A percentile compares a stretch with the other conserved stretches of the same genome.
Evolutionary conservation across 2,113 vertebrate species (phyloP).

Genomic region (Pseudois nayaur): DNA sequence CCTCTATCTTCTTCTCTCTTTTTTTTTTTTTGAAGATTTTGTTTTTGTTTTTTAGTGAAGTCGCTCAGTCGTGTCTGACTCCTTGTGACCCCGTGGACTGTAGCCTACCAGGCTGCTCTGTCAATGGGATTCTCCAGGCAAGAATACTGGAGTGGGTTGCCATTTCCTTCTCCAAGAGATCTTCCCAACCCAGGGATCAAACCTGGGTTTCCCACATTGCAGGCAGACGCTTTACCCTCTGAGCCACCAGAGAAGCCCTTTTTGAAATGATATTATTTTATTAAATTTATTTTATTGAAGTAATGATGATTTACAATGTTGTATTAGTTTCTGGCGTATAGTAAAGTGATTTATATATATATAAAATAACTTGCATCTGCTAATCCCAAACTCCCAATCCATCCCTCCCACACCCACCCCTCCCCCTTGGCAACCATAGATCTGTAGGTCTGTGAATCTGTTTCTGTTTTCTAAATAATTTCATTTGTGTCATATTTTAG

Average conservation of each 20-base stretch:
- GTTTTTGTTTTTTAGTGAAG: not conserved
- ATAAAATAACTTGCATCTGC: not conserved
- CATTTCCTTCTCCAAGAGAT: not conserved
- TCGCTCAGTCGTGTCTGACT: not conserved
- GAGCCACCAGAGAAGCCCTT: not conserved
- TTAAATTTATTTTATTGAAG: not conserved
- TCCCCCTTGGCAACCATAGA: not conserved
- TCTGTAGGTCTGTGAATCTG: not conserved
- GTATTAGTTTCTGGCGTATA: not conserved
- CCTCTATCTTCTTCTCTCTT: not conserved
- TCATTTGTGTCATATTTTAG: not conserved
- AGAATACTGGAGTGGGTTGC: not conserved
- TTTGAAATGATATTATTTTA: not conserved
- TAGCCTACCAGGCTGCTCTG: not conserved
- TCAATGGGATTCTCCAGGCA: not conserved
- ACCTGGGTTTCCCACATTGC: not conserved
- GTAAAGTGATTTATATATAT: not conserved
- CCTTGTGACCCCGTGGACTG: not conserved
- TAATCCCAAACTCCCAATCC: not conserved
- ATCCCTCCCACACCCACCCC: not conserved
- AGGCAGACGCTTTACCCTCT: not conserved
- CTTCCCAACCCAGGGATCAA: not conserved
- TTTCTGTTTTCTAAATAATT: not conserved
- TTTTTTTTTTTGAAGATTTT: not conserved
- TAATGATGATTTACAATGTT: not conserved